Base-by-base conservation (phyloP, 2,888 invertebrate genomes). In the Drosophila dives region DNA sequence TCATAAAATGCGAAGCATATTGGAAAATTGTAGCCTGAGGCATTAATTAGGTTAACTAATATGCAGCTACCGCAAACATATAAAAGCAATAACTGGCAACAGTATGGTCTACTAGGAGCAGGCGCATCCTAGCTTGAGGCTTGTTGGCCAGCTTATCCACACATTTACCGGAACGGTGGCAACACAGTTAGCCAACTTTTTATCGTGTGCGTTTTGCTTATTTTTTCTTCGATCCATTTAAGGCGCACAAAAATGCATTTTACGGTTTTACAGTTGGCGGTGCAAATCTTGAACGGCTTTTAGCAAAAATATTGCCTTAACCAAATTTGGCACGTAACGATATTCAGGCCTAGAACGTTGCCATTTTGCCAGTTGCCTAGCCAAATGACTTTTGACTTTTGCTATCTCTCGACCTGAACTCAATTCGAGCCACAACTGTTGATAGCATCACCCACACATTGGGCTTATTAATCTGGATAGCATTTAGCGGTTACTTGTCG, bases 251-350 rank as follows among this genome's bases (percentile, higher is more conserved):
- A 83, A 86, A 84, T 81, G 87, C 81, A 82, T 81, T 89, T 88
- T 89, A 86, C 86, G 82, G 89, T 84, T 83, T 72, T 36, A 32
- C 55, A 32, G 34, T 36, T 45, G 45, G 36, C 53, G 6, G 68
- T 45, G 85, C 72, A 87, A 87, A 85, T 87, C 84, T 88, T 87
- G 73, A 85, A 83, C 88, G 82, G 87, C 83, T 77, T 70, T 73
- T 69, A 83, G 73, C 72, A 87, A 82, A 84, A 84, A 86, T 87
- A 89, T 89, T 89, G 82, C 75, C 73, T 53, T 65, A 59, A 70
- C 86, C 86, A 86, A 86, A 86, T 86, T 89, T 89, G 86, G 86
- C 50, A 51, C 17, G 29, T 32, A 69, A 62, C 70, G 71, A 63
- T 71, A 63, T 56, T 69, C 36, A 60, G 48, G 54, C 48, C 61